These are phyloP conservation scores for Netelia inedita DNA, from an alignment of 2,888 invertebrate genomes.

Conservation along the genomic window DNA sequence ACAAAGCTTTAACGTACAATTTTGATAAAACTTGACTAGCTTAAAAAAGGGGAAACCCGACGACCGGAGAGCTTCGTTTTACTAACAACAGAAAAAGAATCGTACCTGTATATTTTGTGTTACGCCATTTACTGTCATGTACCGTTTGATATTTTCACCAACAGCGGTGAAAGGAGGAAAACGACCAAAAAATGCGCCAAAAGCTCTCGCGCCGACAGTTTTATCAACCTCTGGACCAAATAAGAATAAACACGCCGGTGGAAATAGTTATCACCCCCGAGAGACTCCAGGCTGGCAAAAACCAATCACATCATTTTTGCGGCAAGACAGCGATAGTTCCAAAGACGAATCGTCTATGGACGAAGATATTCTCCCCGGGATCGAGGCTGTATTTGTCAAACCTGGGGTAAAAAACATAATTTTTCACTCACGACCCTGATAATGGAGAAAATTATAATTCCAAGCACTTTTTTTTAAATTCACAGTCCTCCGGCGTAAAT, in stretches of 20 bases:
- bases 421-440: too few species aligned
- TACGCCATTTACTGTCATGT: too few species aligned
- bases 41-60: too few species aligned
- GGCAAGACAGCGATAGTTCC: slow-evolving; percentile 54
- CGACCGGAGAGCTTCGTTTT: too few species aligned
- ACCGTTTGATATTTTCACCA: too few species aligned
- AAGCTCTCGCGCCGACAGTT: slow-evolving; percentile 58
- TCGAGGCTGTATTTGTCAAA: not conserved
- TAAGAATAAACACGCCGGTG: slow-evolving; percentile 78
- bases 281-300: slow-evolving; percentile 88
- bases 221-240: slow-evolving; percentile 44
- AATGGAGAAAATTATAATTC: not conserved
- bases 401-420: slow-evolving; percentile 11
- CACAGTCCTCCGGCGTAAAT: not conserved
- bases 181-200: slow-evolving; percentile 74
- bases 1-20: not conserved
- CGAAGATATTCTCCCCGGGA: slow-evolving; percentile 25
- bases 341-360: slow-evolving; percentile 25
- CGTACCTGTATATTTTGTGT: too few species aligned
- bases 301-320: slow-evolving; percentile 86
- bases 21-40: too few species aligned
- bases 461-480: not conserved
- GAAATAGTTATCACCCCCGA: slow-evolving; percentile 86
- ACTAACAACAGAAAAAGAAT: too few species aligned
- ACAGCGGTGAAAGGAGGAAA: slow-evolving; percentile 65